These are phyloP conservation scores for Nymphalis urticae DNA, from an alignment of 2,888 invertebrate genomes.

Conservation along the genomic window DNA sequence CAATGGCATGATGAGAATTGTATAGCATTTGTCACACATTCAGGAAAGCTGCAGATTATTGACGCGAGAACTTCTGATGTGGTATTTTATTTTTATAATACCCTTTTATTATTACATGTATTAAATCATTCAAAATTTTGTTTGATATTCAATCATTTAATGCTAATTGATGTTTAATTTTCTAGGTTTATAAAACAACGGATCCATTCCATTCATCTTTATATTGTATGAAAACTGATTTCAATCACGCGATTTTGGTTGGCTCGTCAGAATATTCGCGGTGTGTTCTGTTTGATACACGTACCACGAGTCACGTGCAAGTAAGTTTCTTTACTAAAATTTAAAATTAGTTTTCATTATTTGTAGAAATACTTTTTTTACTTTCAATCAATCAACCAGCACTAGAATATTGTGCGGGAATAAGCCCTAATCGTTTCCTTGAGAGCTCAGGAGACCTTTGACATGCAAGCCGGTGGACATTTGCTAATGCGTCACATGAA, in stretches of 20 bases:
- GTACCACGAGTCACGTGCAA: conserved; percentile 59
- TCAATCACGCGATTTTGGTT: conserved; percentile 56
- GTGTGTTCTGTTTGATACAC: conserved; percentile 65
- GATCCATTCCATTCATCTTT: conserved; percentile 69
- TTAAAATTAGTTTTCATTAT: too few relatives aligned
- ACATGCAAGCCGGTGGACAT: too few relatives aligned
- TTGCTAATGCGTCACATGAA: too few relatives aligned
- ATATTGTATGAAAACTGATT: conserved; percentile 68
- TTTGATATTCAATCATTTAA: background rate
- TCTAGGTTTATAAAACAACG: conserved; percentile 56
- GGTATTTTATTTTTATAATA: conserved; percentile 46
- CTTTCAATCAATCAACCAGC: too few relatives aligned
- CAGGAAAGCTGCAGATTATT: conserved; percentile 57
- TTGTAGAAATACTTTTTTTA: too few relatives aligned
- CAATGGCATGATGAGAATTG: conserved; percentile 65
- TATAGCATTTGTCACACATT: conserved; percentile 62
- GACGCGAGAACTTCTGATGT: conserved; percentile 56
- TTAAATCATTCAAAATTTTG: background rate
- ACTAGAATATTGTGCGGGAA: too few relatives aligned
- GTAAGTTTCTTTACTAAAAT: conserved; percentile 43
- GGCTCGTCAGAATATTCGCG: conserved; percentile 69
- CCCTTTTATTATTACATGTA: background rate
- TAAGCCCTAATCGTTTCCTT: too few relatives aligned
- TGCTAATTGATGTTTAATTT: conserved; percentile 5
- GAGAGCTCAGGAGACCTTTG: too few relatives aligned